Evolutionary conservation across 2,888 invertebrate genomes (phyloP).

Genomic region (Escarpia spicata): DNA sequence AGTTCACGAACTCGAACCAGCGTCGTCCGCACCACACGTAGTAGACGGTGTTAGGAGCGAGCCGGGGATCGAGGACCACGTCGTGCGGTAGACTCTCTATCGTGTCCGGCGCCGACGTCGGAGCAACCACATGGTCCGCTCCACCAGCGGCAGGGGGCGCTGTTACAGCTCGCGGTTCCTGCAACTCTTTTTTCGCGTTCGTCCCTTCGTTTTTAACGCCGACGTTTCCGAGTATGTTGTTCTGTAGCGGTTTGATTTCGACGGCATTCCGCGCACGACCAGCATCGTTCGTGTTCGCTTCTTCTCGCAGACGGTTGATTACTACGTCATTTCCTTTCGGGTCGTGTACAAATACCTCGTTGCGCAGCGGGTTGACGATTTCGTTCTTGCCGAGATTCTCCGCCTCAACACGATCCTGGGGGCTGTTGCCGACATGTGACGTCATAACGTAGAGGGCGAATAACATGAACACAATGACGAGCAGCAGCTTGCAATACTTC

Average conservation of each 20-base stretch:
- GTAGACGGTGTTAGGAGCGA: slow-evolving; percentile 44
- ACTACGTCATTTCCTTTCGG: not conserved
- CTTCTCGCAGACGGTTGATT: not conserved
- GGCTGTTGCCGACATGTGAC: not conserved
- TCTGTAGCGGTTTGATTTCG: not conserved
- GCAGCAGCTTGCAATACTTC: not conserved
- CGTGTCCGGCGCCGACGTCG: not conserved
- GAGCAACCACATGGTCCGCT: not conserved
- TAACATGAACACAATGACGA: not conserved
- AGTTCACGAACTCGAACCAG: slow-evolving; percentile 55
- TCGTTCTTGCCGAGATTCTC: not conserved
- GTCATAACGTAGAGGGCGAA: not conserved
- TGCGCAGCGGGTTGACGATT: not conserved
- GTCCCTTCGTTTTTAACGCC: not conserved
- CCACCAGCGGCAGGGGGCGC: not conserved
- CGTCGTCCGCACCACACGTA: slow-evolving; percentile 57
- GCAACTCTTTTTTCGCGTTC: not conserved
- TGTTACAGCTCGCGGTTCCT: not conserved
- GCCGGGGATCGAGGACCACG: not conserved
- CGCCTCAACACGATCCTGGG: not conserved
- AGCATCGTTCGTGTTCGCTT: not conserved
- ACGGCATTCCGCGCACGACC: no score
- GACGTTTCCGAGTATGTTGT: not conserved
- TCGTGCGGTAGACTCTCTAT: not conserved
- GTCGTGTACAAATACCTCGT: not conserved